These are phyloP conservation scores for Panopea generosa DNA, from an alignment of 2,888 invertebrate species.

Conservation along the genomic window DNA sequence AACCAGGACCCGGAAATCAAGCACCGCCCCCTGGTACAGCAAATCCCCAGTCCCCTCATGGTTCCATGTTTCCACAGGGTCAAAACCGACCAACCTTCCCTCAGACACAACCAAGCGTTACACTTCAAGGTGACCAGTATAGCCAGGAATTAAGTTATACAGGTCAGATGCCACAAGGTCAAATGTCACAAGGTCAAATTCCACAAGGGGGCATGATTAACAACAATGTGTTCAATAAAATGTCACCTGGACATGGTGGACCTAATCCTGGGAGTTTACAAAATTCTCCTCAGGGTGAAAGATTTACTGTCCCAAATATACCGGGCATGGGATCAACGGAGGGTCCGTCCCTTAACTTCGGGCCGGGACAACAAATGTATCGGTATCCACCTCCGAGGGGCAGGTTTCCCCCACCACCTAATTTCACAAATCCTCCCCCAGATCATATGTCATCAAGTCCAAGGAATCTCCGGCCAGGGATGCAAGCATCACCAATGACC, in stretches of 20 bases:
- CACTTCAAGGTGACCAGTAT: conserved; percentile 16
- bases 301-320: conserved; percentile 23
- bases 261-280: conserved; percentile 24
- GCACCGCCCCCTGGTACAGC: conserved; percentile 16
- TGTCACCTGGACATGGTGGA: conserved; percentile 2
- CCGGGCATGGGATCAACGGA: conserved; percentile 37
- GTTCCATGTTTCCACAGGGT: conserved; percentile 34
- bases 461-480: conserved; percentile 9
- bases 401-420: conserved; percentile 51
- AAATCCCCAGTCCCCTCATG: conserved; percentile 31
- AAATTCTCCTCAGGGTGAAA: conserved; percentile 11
- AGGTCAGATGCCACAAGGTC: conserved; percentile 20
- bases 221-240: conserved; percentile 20
- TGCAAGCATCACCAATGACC: conserved; percentile 1
- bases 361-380: conserved; percentile 51
- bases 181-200: conserved; percentile 38
- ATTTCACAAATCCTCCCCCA: conserved; percentile 41
- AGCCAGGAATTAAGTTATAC: conserved; percentile 8
- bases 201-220: conserved; percentile 22
- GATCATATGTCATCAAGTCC: conserved; percentile 17
- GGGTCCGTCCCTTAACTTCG: conserved; percentile 26
- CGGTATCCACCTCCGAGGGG: conserved; percentile 55
- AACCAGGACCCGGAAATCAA: conserved; percentile 14
- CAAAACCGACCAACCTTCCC: conserved; percentile 34
- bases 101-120: conserved; percentile 31